Percentiles rank a stretch among this genome's conserved stretches.
phyloP scores from a whole-genome alignment of 2,888 invertebrate species.

The Tipula unca region DNA sequence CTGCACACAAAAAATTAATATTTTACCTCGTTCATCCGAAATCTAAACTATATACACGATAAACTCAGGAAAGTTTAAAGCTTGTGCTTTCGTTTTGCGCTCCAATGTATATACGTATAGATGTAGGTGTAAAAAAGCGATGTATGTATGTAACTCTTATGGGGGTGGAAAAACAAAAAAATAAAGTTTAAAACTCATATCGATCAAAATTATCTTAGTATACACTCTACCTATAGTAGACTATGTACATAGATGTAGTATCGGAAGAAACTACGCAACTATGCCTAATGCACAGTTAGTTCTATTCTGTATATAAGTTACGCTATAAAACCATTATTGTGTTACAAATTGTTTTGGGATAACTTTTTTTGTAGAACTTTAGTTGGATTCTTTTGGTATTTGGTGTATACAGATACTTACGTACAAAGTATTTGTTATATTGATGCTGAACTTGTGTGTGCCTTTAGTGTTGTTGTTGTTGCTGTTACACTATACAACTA shows the following conservation, averaged over 20 bases:
- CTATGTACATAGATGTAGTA: background rate
- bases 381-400: background rate
- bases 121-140: background rate
- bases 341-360: slow-evolving; percentile 14
- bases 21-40: background rate
- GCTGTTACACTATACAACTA: background rate
- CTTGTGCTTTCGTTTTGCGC: background rate
- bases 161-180: background rate
- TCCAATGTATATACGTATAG: background rate
- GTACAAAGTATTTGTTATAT: background rate
- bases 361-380: background rate
- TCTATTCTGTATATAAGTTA: background rate
- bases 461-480: background rate
- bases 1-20: background rate
- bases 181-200: background rate
- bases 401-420: background rate
- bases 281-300: background rate
- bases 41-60: background rate
- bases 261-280: background rate
- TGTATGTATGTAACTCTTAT: background rate
- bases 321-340: slow-evolving; percentile 14
- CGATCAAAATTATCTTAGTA: background rate
- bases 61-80: background rate
- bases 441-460: background rate
- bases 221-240: too few relatives aligned